Conservation (phyloP, 2,797 vertebrate genomes). For the Brotula barbata region DNA sequence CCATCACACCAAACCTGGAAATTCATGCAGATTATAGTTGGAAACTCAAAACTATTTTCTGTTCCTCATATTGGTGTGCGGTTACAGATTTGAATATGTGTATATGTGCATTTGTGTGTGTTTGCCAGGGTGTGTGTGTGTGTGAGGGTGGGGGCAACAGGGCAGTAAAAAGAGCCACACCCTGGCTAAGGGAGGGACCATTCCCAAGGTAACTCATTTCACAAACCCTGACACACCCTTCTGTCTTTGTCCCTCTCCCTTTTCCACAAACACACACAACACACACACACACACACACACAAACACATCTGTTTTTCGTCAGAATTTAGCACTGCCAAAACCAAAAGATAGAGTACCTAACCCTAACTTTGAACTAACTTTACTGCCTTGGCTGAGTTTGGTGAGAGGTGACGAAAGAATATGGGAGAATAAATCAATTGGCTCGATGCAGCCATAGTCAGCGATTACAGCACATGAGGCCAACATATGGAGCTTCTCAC, state of each 20-base stretch:
- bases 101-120: too few species aligned
- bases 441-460: slow-evolving; percentile 23
- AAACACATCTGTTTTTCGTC: slow-evolving; percentile 60
- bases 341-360: slow-evolving; percentile 36
- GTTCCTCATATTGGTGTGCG: too few species aligned
- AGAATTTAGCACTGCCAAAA: slow-evolving; percentile 50
- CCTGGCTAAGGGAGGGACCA: slow-evolving; percentile 65
- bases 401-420: slow-evolving; percentile 35
- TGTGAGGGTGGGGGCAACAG: slow-evolving; percentile 12
- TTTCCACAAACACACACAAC: slow-evolving; percentile 17
- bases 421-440: slow-evolving; percentile 48
- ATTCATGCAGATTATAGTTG: slow-evolving; percentile 1
- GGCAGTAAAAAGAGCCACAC: slow-evolving; percentile 62
- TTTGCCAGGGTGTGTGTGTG: too few species aligned
- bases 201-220: slow-evolving; percentile 77
- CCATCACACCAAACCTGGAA: neutral
- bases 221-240: slow-evolving; percentile 79
- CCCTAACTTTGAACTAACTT: slow-evolving; percentile 6
- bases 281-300: slow-evolving; percentile 5
- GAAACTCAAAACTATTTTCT: neutral
- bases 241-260: neutral
- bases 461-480: slow-evolving; percentile 40
- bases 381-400: slow-evolving; percentile 32
- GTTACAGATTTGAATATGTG: too few species aligned
- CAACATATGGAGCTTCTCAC: slow-evolving; percentile 41